Base-by-base conservation (phyloP, 2,888 invertebrate genomes). In the Galerucella pusilla region DNA sequence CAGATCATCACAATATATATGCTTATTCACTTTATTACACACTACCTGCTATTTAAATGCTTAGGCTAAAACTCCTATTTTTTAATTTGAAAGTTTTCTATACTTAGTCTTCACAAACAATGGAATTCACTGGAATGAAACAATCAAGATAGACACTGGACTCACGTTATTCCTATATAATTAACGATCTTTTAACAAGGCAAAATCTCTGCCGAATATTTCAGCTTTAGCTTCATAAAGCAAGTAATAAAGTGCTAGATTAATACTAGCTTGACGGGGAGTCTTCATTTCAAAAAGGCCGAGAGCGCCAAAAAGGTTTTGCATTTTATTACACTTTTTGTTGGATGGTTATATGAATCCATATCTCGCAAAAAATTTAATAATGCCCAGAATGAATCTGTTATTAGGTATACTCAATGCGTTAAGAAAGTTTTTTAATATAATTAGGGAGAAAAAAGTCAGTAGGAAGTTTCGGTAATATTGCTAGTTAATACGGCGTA, bases 151-250 rank as follows among this genome's bases (percentile, higher is more conserved):
- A 35, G 7, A 7, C 35, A 42, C 35, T 42, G 35, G 35, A 35
- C 35, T 35, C 35, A 35, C 5, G 5, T 35, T 35, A 42, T 42
- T 14, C 49, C 14, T 49, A 28, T 25, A 16, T n/a, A 35, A 61
- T 12, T 61, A 7, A 25, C 42, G 63, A 20, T 16, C 14, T n/a
- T 42, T 35, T n/a, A 63, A 63, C n/a, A 16, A 63, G 6, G 10
- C 35, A n/a, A 63, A 78, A 78, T 75, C 78, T 75, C 73, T 69
- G 77, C 66, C 70, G 65, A 76, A 77, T 76, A 78, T 79, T 78
- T 80, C 74, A 78, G 76, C 80, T 81, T 78, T 79, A 76, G 78
- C 81, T 68, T 77, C 79, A 80, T 81, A 81, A 82, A 82, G 80
- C 77, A 78, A 74, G 80, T 81, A 81, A 82, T 81, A 81, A 81